phyloP scores from a whole-genome alignment of 2,888 invertebrate species.

The Campoletis raptor region DNA sequence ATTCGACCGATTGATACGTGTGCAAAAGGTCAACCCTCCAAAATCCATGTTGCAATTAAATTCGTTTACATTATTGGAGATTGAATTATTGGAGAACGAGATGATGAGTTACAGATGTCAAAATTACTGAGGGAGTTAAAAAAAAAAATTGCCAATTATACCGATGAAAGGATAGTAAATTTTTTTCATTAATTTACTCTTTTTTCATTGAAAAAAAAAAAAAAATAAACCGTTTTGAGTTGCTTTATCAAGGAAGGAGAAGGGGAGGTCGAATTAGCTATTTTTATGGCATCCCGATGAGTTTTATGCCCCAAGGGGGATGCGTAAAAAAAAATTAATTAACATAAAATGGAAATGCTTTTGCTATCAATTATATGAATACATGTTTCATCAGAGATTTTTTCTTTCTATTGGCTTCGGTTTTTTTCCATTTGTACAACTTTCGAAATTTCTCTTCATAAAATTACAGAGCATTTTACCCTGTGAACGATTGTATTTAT shows the following conservation, averaged over 20 bases:
- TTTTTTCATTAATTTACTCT: constrained; percentile 1
- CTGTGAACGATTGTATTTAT: neutral
- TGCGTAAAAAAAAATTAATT: neutral
- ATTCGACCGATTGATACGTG: neutral
- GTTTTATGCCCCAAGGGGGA: neutral
- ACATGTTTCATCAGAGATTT: neutral
- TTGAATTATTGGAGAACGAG: neutral
- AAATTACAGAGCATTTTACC: neutral
- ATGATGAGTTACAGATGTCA: too few relatives aligned
- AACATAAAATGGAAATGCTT: neutral
- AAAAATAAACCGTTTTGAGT: too few relatives aligned
- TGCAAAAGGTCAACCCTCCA: constrained; percentile 21
- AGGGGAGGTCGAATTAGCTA: neutral
- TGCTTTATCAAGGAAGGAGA: neutral
- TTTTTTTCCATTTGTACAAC: neutral
- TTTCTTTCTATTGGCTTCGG: neutral
- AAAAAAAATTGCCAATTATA: constrained; percentile 29
- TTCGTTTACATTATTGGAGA: constrained; percentile 9
- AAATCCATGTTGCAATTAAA: constrained; percentile 32
- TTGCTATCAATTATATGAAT: constrained; percentile 1
- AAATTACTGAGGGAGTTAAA: neutral
- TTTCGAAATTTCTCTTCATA: neutral
- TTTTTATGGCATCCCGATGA: neutral
- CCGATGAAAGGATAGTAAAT: constrained; percentile 9
- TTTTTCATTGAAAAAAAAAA: neutral